Evolutionary conservation across 2,888 invertebrate species (phyloP), one percentile per base, ranked within the genome.

Genomic region (Brenthis ino): DNA sequence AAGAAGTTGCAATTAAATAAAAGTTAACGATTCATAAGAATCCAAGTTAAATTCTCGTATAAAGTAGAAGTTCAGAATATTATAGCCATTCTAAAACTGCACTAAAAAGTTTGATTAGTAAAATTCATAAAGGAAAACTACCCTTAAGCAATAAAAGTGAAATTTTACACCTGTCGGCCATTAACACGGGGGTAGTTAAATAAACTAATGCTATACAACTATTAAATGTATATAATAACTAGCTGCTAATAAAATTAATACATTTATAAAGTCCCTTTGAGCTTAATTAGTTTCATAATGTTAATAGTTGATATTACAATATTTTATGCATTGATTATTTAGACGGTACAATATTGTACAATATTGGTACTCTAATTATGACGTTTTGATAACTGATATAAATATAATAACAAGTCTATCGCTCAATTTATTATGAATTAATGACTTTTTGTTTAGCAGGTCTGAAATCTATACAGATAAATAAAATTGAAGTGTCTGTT

Each of bases 141-240:
- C 60, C 51, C 37, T 48, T 12, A 37, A 14, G 72, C 69, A 67
- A 67, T 70, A 72, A 72, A 72, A 67, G 57, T 50, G 51, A 63
- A 68, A 74, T 70, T 72, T 72, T 70, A 72, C 73, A 74, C 72
- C 68, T 72, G 70, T 68, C 51, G 57, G 53, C 63, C 68, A 70
- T 72, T 72, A 72, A 58, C 58, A 48, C 48, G 63, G 51, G 63
- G 54, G 65, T 50, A 67, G 68, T 70, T 73, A 72, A 70, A 72
- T 50, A 69, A 72, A 70, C 66, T 70, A 53, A 68, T 68, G 68
- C 56, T 66, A 57, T 47, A 57, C 54, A 50, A 58, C 51, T 54
- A 65, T 68, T 65, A 64, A 70, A 68, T 48, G 53, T 12, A 24
- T 53, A 57, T 67, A 64, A 69, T 68, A 72, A 67, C 65, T 64